Conservation (phyloP, 2,888 invertebrate species). For the Callyntrura sp. region DNA sequence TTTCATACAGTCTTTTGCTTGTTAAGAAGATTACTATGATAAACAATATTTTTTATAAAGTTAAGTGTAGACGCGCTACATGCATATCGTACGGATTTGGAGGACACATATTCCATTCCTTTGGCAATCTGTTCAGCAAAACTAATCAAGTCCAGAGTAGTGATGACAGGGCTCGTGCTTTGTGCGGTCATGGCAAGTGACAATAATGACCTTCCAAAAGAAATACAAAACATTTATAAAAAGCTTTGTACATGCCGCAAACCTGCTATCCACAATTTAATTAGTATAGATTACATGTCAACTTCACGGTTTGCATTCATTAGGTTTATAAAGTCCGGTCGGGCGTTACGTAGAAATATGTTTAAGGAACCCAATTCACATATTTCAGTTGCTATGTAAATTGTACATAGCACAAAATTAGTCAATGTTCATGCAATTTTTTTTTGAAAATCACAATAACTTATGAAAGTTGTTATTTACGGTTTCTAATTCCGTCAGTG, state of each 20-base stretch:
- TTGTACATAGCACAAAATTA: not conserved
- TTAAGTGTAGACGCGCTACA: no score
- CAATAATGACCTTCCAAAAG: not conserved
- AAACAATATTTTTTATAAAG: no score
- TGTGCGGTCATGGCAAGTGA: no score
- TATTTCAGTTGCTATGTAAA: constrained; percentile 71
- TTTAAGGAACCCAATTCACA: constrained; percentile 69
- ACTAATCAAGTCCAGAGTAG: constrained; percentile 74
- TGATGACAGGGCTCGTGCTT: not conserved
- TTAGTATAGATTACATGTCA: no score
- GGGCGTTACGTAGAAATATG: constrained; percentile 18
- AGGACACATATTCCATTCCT: constrained; percentile 80
- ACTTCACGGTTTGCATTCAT: not conserved
- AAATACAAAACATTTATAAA: no score
- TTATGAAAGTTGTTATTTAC: not conserved
- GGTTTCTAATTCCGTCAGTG: constrained; percentile 40
- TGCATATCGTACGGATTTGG: constrained; percentile 66
- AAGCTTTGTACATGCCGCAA: no score
- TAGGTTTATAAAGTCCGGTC: constrained; percentile 8
- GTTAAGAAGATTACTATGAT: no score
- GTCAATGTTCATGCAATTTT: no score
- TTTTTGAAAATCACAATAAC: no score
- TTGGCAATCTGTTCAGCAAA: constrained; percentile 75
- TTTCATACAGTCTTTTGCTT: constrained; percentile 76
- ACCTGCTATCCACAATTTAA: no score